phyloP scores from a whole-genome alignment of 1,140 invertebrate genomes.

The Pteromalus puparum region DNA sequence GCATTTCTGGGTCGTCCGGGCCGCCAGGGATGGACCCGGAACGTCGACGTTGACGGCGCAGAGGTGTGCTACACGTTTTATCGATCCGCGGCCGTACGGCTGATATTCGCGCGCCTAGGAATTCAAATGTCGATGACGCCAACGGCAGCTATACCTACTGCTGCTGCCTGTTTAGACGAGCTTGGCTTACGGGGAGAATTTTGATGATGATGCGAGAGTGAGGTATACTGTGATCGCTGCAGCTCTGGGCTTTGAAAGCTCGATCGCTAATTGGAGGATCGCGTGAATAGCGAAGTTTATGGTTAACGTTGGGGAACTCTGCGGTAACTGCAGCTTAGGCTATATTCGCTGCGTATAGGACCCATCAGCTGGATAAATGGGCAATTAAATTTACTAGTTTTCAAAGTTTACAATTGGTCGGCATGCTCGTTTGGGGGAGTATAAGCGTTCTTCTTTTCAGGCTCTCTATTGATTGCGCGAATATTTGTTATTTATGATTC shows the following conservation, averaged over 20 bases:
- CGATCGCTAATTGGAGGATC: not conserved
- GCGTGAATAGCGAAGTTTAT: not conserved
- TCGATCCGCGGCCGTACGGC: not conserved
- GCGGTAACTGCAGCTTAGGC: not conserved
- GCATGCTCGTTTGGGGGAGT: not conserved
- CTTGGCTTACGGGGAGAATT: not conserved
- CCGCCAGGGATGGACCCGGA: not conserved
- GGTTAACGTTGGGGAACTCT: not conserved
- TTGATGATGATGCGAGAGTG: not conserved
- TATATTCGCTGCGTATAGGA: not conserved
- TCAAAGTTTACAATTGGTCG: not conserved
- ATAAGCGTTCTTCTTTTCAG: no score
- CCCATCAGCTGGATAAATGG: not conserved
- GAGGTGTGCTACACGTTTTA: not conserved
- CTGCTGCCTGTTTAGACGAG: no score
- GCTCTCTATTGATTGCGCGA: no score
- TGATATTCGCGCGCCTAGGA: not conserved
- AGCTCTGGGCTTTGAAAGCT: not conserved
- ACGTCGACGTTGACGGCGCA: not conserved
- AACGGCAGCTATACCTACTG: no score
- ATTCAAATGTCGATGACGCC: not conserved
- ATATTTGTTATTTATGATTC: no score
- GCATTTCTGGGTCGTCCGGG: constrained; percentile 53
- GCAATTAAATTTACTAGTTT: not conserved
- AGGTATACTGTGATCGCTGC: not conserved